Conservation (phyloP, 2,113 vertebrate species). For the Corythoichthys intestinalis region DNA sequence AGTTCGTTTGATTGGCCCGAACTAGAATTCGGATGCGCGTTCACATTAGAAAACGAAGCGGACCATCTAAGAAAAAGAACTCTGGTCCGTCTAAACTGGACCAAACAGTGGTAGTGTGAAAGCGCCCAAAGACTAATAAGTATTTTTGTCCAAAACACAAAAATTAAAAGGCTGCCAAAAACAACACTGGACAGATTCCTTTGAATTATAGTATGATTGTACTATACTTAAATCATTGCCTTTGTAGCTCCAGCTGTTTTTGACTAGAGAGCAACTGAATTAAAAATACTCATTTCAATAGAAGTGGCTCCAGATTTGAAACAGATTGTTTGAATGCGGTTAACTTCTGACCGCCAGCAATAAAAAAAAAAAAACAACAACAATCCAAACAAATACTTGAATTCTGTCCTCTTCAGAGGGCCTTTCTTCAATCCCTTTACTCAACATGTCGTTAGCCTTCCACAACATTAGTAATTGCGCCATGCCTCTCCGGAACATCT, state of each 20-base stretch:
- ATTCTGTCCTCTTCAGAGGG: not conserved
- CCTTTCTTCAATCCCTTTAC: not conserved
- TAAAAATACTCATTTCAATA: not conserved
- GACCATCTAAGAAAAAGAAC: too few relatives aligned
- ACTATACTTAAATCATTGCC: not conserved
- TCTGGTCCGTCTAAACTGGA: too few relatives aligned
- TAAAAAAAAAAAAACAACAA: not conserved
- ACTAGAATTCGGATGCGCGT: too few relatives aligned
- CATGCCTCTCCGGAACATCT: not conserved
- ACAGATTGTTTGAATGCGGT: not conserved
- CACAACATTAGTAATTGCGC: conserved; percentile 1
- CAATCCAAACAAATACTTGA: not conserved
- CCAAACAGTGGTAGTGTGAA: too few relatives aligned
- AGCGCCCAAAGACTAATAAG: too few relatives aligned
- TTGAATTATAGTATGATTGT: not conserved
- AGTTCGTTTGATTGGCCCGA: too few relatives aligned
- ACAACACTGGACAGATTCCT: too few relatives aligned
- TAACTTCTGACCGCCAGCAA: too few relatives aligned
- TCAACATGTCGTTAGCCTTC: conserved; percentile 8
- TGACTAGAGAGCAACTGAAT: not conserved
- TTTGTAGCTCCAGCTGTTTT: not conserved
- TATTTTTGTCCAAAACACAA: too few relatives aligned
- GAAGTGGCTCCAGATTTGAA: not conserved
- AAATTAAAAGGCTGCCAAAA: too few relatives aligned
- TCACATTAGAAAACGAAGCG: too few relatives aligned